Evolutionary conservation across 2,888 invertebrate species (phyloP), one percentile per base, ranked within the genome.

Genomic region (Diaphora mendica): DNA sequence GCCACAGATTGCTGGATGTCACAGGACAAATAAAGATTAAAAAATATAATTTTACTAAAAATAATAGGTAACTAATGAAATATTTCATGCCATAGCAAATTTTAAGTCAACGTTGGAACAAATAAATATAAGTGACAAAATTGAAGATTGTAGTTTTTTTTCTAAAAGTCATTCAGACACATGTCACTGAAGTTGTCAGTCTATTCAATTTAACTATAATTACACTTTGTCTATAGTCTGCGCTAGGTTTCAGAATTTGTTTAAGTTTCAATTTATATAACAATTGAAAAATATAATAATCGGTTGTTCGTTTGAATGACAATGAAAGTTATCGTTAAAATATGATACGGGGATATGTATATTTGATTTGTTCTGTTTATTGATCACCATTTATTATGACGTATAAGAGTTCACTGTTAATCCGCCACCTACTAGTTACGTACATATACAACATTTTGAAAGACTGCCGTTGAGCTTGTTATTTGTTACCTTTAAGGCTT

Each of bases 241-340:
- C 51, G 35, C 26, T 20, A 69, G 42, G 15, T 20, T 39, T 71
- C 65, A 59, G 17, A 20, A 70, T 72, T 70, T 51, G 72, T 70
- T 72, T 48, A 62, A 64, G 51, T 75, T 72, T 62, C 65, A 51
- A 51, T 69, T 51, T 59, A 55, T 68, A 70, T 72, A 35, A 62
- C 64, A 71, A 68, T 20, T 71, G 48, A 70, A 55, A 67, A 26
- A 66, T n/a, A 33, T n/a, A 15, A 70, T 62, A 35, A 71, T 65
- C 39, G 20, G 39, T 44, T 39, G 33, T 44, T 75, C 15, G 51
- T 73, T 70, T 65, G 42, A 64, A 77, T 71, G 65, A 74, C 70
- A 75, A 72, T 77, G 62, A 35, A 4, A 23, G 44, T 44, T 66
- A 67, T 74, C 59, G 44, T 64, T 64, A 42, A 64, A 20, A 51